Base-by-base conservation (phyloP, 2,113 vertebrate species). In the Cochlearius cochlearius region DNA sequence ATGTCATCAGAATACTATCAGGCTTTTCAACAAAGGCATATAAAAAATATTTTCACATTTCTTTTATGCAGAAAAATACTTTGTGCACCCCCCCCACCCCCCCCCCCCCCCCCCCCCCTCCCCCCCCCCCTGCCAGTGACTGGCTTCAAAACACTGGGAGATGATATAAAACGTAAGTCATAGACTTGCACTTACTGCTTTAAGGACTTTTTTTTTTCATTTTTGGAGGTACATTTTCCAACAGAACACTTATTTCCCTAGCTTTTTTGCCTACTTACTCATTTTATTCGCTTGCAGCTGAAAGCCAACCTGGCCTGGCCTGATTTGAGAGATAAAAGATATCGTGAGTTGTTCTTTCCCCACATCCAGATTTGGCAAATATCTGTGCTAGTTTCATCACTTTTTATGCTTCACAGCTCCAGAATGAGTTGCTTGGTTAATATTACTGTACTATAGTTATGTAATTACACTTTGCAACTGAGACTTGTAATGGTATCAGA, bases 91-190 rank as follows among this genome's bases (percentile, higher is more conserved):
- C 3, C 0, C 4, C 15, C 3, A 3, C 1, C 18, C 2, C 41
- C 41, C 5, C 14, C 41, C 15, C 3, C 3, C 1, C 18, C 2
- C 39, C 60, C 34, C 3, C 0, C 4, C 15, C 3, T 2, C 1
- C 18, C 2, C 41, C 41, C 5, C 14, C 41, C 15, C 3, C 3
- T 1, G 18, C 2, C 7, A 38, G 4, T 66, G 16, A 56, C 11
- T 50, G 15, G 3, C 5, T 84, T 93, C 68, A 45, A 53, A 49
- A 36, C n/a, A 55, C 5, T 30, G 9, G 4, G 5, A 85, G 15
- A 36, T 43, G 5, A 50, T 23, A 32, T 45, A 78, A 82, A 80
- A 26, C 19, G 2, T 29, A 23, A 56, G 22, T 52, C 3, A 32
- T 9, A 47, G 25, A 10, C 11, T 86, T 75, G 2, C 4, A n/a